Evolutionary conservation across 2,888 invertebrate species (phyloP), one percentile per base, ranked within the genome.

Genomic region (Epinotia demarniana): DNA sequence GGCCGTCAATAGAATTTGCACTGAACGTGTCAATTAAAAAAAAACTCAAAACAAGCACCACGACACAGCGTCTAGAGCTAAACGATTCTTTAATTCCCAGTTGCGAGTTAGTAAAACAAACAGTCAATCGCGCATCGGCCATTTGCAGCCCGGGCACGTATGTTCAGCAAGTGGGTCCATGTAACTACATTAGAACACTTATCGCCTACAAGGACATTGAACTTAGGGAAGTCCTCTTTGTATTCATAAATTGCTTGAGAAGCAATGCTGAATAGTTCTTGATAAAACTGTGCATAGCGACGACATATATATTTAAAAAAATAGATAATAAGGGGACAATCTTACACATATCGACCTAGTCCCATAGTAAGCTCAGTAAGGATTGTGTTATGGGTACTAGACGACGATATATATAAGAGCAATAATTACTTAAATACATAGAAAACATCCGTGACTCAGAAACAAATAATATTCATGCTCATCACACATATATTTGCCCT

Each of bases 101-200:
- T 70, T 83, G 81, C 81, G 79, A 77, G 82, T 82, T 79, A 77
- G 75, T 73, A 77, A 81, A 81, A 83, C 81, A 85, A 82, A 82
- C 78, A 66, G 78, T 60, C 23, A 69, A 69, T 60, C 69, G 58
- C 12, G 46, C 78, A 77, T 80, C 80, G 81, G 81, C 76, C 76
- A 76, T 77, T 77, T 46, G 43, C 60, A 72, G 53, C 63, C 64
- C 13, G 23, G 53, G 49, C 71, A 75, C 75, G 71, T 75, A 70
- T 46, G 39, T 63, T 9, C 55, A 72, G 58, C 75, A 77, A 58
- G 69, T 64, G 63, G 72, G 64, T 62, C 68, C 55, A 19, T 57
- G 57, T 57, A 68, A 63, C 80, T 73, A 81, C 79, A 80, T 80
- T 79, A 73, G 77, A 75, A 68, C 76, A 77, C 58, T 39, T 18